A percentile compares a stretch with the other conserved stretches of the same genome.
Evolutionary conservation across 1,140 invertebrate species (phyloP).

Genomic region (Caerostris extrusa): DNA sequence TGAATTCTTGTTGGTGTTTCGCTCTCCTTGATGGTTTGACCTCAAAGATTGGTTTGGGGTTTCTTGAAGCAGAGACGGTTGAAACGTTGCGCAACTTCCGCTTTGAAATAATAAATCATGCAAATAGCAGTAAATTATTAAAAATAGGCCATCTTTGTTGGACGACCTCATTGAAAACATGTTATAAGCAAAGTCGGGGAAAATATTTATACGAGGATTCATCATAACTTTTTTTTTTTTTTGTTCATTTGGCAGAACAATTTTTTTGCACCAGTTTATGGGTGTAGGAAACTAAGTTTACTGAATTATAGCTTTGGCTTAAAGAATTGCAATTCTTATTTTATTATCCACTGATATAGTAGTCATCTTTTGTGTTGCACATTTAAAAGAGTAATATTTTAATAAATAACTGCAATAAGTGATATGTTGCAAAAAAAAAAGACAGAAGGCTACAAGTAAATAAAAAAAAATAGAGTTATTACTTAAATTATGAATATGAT

Average conservation of each 20-base stretch:
- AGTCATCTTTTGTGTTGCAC: too few species aligned
- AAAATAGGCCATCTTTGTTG: slow-evolving; percentile 3
- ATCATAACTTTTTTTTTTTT: not conserved
- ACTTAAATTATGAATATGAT: too few species aligned
- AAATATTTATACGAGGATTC: not conserved
- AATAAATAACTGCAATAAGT: too few species aligned
- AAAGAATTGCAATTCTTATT: too few species aligned
- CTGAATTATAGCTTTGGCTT: too few species aligned
- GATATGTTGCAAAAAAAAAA: too few species aligned
- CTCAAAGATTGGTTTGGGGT: not conserved
- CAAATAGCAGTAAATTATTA: slow-evolving; percentile 24
- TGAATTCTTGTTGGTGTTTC: too few species aligned
- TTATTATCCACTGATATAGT: too few species aligned
- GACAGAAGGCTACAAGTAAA: too few species aligned
- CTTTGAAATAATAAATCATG: slow-evolving; percentile 20
- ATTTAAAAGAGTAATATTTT: too few species aligned
- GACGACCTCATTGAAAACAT: not conserved
- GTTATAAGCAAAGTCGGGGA: not conserved
- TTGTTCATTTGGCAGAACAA: not conserved
- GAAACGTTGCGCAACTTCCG: not conserved
- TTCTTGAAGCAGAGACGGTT: not conserved
- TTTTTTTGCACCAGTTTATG: not conserved
- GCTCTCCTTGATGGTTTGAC: not conserved
- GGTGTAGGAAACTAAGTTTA: too few species aligned
- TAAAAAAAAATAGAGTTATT: too few species aligned